Conservation (phyloP, 2,113 vertebrate genomes). For the Loxodonta africana region DNA sequence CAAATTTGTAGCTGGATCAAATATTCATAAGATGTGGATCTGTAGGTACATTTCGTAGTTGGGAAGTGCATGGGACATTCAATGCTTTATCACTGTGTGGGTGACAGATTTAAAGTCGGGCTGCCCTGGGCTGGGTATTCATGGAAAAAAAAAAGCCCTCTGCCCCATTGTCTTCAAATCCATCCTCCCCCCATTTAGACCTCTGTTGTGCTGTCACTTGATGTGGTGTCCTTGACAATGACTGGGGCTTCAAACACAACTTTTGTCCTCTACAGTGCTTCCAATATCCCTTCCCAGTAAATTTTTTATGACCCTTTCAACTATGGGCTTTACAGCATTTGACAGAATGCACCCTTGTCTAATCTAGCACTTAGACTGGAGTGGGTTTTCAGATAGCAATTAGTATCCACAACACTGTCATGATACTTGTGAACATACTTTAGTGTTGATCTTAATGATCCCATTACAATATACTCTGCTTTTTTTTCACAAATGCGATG, state of each 20-base stretch:
- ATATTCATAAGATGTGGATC: constrained; percentile 84
- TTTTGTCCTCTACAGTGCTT: constrained; percentile 80
- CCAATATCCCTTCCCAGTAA: constrained; percentile 86
- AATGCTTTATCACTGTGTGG: constrained; percentile 46
- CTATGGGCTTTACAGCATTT: constrained; percentile 86
- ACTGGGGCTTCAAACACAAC: constrained; percentile 66
- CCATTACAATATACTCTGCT: constrained; percentile 85
- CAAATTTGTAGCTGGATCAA: constrained; percentile 82
- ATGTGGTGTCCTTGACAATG: constrained; percentile 67
- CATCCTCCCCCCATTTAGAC: background rate
- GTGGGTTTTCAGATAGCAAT: constrained; percentile 88
- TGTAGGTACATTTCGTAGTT: constrained; percentile 74
- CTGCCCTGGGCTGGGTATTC: background rate
- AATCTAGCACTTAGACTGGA: constrained; percentile 89
- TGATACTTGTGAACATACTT: constrained; percentile 86
- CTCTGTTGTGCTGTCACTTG: constrained; percentile 39
- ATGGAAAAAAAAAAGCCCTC: background rate
- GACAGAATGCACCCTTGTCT: constrained; percentile 86
- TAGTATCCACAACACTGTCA: constrained; percentile 85
- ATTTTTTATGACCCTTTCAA: constrained; percentile 89
- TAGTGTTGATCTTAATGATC: constrained; percentile 87
- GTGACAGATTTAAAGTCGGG: background rate
- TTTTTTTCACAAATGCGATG: constrained; percentile 64
- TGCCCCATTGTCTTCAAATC: constrained; percentile 3
- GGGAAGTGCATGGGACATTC: background rate